Percentiles rank a stretch among this genome's conserved stretches.
These are phyloP conservation scores for Ommatoiulus sabulosus DNA, from an alignment of 2,888 invertebrate genomes.

Conservation along the genomic window DNA sequence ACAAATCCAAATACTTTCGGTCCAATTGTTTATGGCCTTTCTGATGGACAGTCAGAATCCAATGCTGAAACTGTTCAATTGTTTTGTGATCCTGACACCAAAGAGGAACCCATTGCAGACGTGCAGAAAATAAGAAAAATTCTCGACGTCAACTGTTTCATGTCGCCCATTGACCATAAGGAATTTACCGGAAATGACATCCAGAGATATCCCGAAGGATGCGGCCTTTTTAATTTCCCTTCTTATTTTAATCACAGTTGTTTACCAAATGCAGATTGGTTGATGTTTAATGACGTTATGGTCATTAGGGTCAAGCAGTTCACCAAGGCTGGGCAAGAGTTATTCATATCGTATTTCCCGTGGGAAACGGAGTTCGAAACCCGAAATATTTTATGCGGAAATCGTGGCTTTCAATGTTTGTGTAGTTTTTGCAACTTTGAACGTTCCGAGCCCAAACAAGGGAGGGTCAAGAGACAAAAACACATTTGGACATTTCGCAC, in stretches of 20 bases:
- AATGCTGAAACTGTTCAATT: background rate
- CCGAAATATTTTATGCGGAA: background rate
- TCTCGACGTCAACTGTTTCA: background rate
- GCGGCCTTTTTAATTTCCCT: constrained; percentile 8
- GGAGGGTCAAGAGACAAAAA: background rate
- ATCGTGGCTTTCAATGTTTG: constrained; percentile 37
- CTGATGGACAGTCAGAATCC: background rate
- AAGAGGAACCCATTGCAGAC: constrained; percentile 51
- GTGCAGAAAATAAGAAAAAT: constrained; percentile 4
- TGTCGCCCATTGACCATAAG: background rate
- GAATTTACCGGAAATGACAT: background rate
- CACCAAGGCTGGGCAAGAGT: constrained; percentile 3
- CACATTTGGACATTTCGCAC: background rate
- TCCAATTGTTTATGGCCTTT: background rate
- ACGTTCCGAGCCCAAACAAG: background rate
- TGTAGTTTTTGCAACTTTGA: background rate
- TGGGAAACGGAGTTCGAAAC: background rate
- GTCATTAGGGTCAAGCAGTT: background rate
- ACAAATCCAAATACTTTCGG: constrained; percentile 52
- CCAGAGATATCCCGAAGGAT: background rate
- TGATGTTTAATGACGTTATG: constrained; percentile 47
- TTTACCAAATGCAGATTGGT: background rate
- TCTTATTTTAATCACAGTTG: constrained; percentile 52
- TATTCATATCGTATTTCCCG: constrained; percentile 1
- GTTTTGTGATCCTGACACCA: constrained; percentile 46